Base-by-base conservation (phyloP, 2,797 vertebrate genomes). In the Phalloptychus januarius region DNA sequence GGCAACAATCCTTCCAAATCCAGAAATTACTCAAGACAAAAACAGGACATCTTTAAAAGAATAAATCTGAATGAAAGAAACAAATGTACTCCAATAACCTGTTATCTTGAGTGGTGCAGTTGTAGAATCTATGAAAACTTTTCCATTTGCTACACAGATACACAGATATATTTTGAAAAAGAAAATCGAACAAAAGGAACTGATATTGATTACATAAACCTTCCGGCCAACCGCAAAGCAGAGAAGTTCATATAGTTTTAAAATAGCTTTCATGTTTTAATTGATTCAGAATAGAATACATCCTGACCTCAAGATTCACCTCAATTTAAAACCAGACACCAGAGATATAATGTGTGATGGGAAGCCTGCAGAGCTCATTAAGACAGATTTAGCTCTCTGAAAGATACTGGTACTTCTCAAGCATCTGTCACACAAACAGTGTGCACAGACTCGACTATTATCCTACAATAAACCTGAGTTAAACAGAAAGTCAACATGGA, bases 351-450 rank as follows among this genome's bases (percentile, higher is more conserved):
- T 67, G 56, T 73, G 46, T 79, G 61, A 74, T 25, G 1, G 15
- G 48, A 76, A 67, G 76, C 38, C 50, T 28, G 72, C 71, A 67
- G 77, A 79, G 71, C 71, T 73, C 71, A 78, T 74, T 75, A 74
- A 0, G 12, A 20, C 52, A 50, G 38, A 38, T 36, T 79, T 25
- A 46, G 13, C 20, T 4, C 48, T 20, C 23, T 20, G 18, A 31
- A 7, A 75, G 42, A 36, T 72, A 23, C 25, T 71, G 74, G 65
- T 72, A 52, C 54, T 70, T 73, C 16, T 52, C 18, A 72, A 48
- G 33, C 12, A 25, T 67, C 45, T 48, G 52, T 63, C 52, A 75
- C 25, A 50, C 52, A 45, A 65, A 33, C 33, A 31, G 33, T 65
- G 38, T 18, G 13, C 25, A 23, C 28, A 52, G 28, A 20, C 61